Evolutionary conservation across 2,797 vertebrate genomes (phyloP).

Genomic region (Streptopelia turtur): DNA sequence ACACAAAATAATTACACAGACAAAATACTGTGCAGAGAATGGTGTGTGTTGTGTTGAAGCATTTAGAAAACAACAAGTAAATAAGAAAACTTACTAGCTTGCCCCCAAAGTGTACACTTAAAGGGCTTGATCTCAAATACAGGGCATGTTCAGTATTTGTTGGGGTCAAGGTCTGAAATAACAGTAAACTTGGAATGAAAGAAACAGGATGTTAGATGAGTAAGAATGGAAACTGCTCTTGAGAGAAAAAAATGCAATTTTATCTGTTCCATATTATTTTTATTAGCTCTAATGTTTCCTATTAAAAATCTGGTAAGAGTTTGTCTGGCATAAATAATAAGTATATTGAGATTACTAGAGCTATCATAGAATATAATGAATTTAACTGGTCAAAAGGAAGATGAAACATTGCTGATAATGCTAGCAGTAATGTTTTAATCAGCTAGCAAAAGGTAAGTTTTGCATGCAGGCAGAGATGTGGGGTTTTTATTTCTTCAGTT

Average conservation of each 20-base stretch:
- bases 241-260: neutral
- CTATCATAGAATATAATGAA: neutral
- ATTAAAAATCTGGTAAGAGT: neutral
- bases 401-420: neutral
- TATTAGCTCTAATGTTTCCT: neutral
- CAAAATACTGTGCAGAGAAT: neutral
- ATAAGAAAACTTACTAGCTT: neutral
- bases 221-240: neutral
- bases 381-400: neutral
- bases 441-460: neutral
- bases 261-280: neutral
- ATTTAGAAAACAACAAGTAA: neutral
- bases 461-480: neutral
- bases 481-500: neutral
- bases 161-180: neutral
- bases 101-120: neutral
- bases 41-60: accelerated
- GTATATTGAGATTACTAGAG: neutral
- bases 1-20: neutral
- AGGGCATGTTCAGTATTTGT: neutral
- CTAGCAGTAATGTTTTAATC: neutral
- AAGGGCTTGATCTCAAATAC: neutral
- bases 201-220: neutral
- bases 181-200: neutral
- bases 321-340: neutral